These are phyloP conservation scores for Pygoscelis antarcticus DNA, from an alignment of 2,113 vertebrate genomes.

Conservation along the genomic window DNA sequence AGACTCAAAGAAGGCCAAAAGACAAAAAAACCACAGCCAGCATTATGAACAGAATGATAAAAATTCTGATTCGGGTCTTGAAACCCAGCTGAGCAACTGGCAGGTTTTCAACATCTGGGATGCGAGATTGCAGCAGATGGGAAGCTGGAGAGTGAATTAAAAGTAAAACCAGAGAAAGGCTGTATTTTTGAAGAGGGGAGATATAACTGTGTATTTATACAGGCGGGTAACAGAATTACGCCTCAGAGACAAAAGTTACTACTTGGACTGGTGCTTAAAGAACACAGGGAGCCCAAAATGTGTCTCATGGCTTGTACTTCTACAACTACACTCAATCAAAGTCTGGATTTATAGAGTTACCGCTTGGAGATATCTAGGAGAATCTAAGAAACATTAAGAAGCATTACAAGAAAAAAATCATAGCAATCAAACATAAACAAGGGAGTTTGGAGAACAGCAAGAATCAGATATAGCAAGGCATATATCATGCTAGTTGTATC, in stretches of 20 bases:
- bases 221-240: not conserved
- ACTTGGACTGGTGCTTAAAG: not conserved
- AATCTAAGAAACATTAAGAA: conserved; percentile 3
- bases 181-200: not conserved
- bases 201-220: not conserved
- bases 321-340: not conserved
- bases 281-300: not conserved
- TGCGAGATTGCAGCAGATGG: not conserved
- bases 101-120: conserved; percentile 46
- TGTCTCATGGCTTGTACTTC: not conserved
- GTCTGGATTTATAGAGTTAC: not conserved
- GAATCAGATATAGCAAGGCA: not conserved
- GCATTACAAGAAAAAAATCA: not conserved
- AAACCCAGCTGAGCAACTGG: conserved; percentile 45
- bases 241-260: not conserved
- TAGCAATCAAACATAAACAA: not conserved
- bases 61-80: conserved; percentile 11
- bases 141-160: not conserved
- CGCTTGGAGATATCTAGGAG: not conserved
- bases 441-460: not conserved
- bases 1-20: not conserved
- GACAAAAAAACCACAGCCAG: not conserved
- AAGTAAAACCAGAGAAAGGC: conserved; percentile 6
- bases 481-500: not conserved
- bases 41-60: not conserved